Base-by-base conservation (phyloP, 2,113 vertebrate genomes). In the Daphoenositta chrysoptera region DNA sequence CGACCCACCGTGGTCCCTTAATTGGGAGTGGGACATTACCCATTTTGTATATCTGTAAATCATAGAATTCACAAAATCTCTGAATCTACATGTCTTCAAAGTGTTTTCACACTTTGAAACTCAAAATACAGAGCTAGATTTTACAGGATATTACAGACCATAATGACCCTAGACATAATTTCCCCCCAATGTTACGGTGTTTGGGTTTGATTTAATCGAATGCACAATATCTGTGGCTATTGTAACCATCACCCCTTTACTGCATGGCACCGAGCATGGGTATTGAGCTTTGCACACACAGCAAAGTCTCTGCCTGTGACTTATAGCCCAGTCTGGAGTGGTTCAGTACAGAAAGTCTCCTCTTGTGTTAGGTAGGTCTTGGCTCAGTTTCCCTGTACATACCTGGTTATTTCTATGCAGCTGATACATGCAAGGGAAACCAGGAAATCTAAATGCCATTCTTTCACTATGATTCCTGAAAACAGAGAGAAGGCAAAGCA, bases 281-380 rank as follows among this genome's bases (percentile, higher is more conserved):
- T 10, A 4, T 1, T 15, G 35, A 45, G 33, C 58, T 68, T 50
- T 71, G 13, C 15, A 15, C 23, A 24, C 7, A 22, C 33, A 47
- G 1, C 20, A 26, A 15, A 21, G 23, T 22, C 5, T 6, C n/a
- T 20, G 18, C 33, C 54, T 35, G 2, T 35, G 35, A 26, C 58
- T 50, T 13, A 4, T 2, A 45, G 31, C 26, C 15, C 33, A 2
- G 11, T 2, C 44, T 17, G 39, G 66, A 82, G 15, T 0, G 2
- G 17, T n/a, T 40, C 48, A 28, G 39, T 11, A 10, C 6, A 45
- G 57, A 75, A 31, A 33, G 28, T 30, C 66, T 66, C 44, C 22
- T 90, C 44, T 39, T 4, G 0, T 35, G 1, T 48, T 31, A 28
- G 18, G 10, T 10, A 63, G 35, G 11, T 18, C 57, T 75, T 75